Evolutionary conservation across 2,888 invertebrate species (phyloP), one percentile per base, ranked within the genome.

Genomic region (Pachycephus smyrnensis): DNA sequence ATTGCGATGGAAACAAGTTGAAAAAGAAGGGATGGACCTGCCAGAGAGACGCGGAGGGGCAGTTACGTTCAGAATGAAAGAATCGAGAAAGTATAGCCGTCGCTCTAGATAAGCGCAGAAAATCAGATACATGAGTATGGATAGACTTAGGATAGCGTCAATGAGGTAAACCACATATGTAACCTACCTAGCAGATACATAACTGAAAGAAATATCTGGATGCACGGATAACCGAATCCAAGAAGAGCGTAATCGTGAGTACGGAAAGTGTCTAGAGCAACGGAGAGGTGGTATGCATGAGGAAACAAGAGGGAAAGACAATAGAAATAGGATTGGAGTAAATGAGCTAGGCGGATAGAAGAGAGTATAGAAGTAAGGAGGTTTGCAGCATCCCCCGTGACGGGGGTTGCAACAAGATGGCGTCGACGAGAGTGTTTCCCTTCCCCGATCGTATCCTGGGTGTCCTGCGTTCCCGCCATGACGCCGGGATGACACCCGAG

Each of bases 401-500:
- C 33, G 68, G 75, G 75, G 80, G 75, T 75, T 75, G 76, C 75
- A 75, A 75, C 75, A 76, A 75, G 76, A 75, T 73, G 77, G 80
- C 78, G 78, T 73, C 75, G 75, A 68, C 23, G 9, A 6, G 37
- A 37, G 71, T 79, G 81, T 82, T 83, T 83, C 86, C 83, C 82
- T 83, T 80, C 85, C 82, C 79, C 76, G 79, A 76, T 6, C 76
- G 83, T 80, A 82, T 89, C 87, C 90, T 90, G 88, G 88, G 84
- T 84, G 86, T 90, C 90, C 90, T 89, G 90, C 88, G 86, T 91
- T 91, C 91, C 91, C 91, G 91, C 91, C 90, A 91, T 88, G 86
- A 86, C 86, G 86, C 86, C 88, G 89, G 88, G 89, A 90, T 89
- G 89, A 89, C 88, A 88, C 86, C 87, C 90, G 89, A 89, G 85